phyloP scores from a whole-genome alignment of 1,140 invertebrate species.

The Antheraea mylitta region DNA sequence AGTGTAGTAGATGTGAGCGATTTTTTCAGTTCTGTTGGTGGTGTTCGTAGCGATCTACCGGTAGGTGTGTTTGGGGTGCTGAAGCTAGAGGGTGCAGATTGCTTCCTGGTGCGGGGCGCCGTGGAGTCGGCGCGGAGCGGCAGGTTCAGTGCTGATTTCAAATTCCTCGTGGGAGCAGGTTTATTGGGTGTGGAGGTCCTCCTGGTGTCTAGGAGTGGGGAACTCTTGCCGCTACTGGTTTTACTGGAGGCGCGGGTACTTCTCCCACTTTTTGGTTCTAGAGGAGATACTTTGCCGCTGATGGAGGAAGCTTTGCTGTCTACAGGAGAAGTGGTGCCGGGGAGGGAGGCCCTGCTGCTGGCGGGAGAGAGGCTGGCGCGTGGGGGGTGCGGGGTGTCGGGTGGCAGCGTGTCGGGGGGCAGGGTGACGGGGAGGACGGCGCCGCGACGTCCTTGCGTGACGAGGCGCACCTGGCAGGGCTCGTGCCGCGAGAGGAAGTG shows the following conservation, averaged over 20 bases:
- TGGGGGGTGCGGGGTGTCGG: constrained; percentile 32
- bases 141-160: constrained; percentile 40
- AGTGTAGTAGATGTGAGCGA: constrained; percentile 52
- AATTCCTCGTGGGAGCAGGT: constrained; percentile 18
- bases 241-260: constrained; percentile 33
- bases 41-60: constrained; percentile 47
- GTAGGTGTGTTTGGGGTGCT: constrained; percentile 62
- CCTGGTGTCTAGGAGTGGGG: constrained; percentile 32
- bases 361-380: constrained; percentile 20
- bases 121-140: constrained; percentile 43
- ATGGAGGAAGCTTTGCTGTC: constrained; percentile 47
- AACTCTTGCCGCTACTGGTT: constrained; percentile 38
- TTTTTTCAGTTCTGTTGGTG: constrained; percentile 57
- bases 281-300: constrained; percentile 46
- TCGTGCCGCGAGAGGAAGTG: constrained; percentile 95
- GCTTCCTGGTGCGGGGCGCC: constrained; percentile 46
- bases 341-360: constrained; percentile 22
- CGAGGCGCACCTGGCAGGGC: constrained; percentile 90
- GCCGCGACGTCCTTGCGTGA: constrained; percentile 74
- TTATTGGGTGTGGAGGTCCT: constrained; percentile 52
- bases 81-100: constrained; percentile 60
- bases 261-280: constrained; percentile 24
- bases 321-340: constrained; percentile 41
- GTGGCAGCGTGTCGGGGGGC: constrained; percentile 55
- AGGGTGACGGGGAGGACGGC: constrained; percentile 53